phyloP scores from a whole-genome alignment of 2,797 vertebrate genomes.

The Apogon talboti region DNA sequence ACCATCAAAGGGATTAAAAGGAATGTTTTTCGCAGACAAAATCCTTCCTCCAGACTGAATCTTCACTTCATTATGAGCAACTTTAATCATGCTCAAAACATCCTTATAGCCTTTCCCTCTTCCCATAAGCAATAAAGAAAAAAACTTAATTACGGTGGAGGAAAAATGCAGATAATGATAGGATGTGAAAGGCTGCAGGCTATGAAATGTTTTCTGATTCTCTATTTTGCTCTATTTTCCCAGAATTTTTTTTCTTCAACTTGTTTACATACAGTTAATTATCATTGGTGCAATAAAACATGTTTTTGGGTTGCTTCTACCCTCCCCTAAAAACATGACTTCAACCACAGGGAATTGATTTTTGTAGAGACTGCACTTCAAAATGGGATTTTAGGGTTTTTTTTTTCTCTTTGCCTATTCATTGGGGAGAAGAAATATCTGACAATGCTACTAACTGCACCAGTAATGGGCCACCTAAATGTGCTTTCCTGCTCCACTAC shows the following conservation, averaged over 20 bases:
- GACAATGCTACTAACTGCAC: slow-evolving; percentile 25
- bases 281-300: slow-evolving; percentile 73
- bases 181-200: slow-evolving; percentile 77
- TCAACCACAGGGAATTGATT: slow-evolving; percentile 66
- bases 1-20: slow-evolving; percentile 60
- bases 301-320: slow-evolving; percentile 56
- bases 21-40: slow-evolving; percentile 69
- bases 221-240: slow-evolving; percentile 70
- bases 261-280: slow-evolving; percentile 83
- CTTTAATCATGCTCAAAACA: slow-evolving; percentile 82
- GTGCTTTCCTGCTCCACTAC: slow-evolving; percentile 25
- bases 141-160: slow-evolving; percentile 80
- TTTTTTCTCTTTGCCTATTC: slow-evolving; percentile 48
- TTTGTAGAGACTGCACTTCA: slow-evolving; percentile 56
- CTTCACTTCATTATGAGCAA: slow-evolving; percentile 73
- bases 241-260: slow-evolving; percentile 61
- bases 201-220: slow-evolving; percentile 76
- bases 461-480: slow-evolving; percentile 55
- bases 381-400: slow-evolving; percentile 55
- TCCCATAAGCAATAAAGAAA: slow-evolving; percentile 85
- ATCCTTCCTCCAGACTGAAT: slow-evolving; percentile 57
- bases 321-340: slow-evolving; percentile 57
- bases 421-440: slow-evolving; percentile 37
- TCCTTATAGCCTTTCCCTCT: slow-evolving; percentile 73
- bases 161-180: slow-evolving; percentile 86